Evolutionary conservation across 2,888 invertebrate genomes (phyloP).

Genomic region (Plagodis dolabraria): DNA sequence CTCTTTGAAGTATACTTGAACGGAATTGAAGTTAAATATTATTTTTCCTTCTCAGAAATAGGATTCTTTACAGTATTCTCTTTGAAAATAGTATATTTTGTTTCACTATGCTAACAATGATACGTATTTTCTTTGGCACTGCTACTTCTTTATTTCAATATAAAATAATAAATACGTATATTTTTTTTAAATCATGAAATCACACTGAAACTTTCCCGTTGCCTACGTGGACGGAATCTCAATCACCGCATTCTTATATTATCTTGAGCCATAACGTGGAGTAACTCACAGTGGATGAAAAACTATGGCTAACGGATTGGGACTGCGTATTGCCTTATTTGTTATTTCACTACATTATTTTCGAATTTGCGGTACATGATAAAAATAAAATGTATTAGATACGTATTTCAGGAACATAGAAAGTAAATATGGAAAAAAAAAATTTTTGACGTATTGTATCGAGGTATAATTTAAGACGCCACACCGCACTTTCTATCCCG

Average conservation of each 20-base stretch:
- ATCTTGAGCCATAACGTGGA: constrained; percentile 29
- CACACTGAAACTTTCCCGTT: constrained; percentile 22
- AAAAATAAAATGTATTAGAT: neutral
- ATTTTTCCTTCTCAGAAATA: neutral
- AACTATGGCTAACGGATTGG: constrained; percentile 32
- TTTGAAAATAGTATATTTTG: too few relatives aligned
- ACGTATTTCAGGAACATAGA: too few relatives aligned
- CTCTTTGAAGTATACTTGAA: neutral
- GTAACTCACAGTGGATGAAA: constrained; percentile 35
- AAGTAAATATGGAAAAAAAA: too few relatives aligned
- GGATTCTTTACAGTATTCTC: neutral
- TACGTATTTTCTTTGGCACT: too few relatives aligned
- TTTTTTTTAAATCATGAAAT: constrained; percentile 36
- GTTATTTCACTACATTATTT: constrained; percentile 17
- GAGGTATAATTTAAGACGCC: too few relatives aligned
- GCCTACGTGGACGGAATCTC: constrained; percentile 38
- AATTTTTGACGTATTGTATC: too few relatives aligned
- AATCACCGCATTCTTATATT: constrained; percentile 34
- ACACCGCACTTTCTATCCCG: too few relatives aligned
- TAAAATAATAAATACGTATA: neutral
- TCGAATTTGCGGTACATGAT: constrained; percentile 10
- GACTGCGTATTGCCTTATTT: constrained; percentile 33
- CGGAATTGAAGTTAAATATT: neutral
- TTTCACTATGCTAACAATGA: too few relatives aligned
- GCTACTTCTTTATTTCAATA: neutral